Conservation (phyloP, 2,113 vertebrate species). For the Lamprotornis superbus region DNA sequence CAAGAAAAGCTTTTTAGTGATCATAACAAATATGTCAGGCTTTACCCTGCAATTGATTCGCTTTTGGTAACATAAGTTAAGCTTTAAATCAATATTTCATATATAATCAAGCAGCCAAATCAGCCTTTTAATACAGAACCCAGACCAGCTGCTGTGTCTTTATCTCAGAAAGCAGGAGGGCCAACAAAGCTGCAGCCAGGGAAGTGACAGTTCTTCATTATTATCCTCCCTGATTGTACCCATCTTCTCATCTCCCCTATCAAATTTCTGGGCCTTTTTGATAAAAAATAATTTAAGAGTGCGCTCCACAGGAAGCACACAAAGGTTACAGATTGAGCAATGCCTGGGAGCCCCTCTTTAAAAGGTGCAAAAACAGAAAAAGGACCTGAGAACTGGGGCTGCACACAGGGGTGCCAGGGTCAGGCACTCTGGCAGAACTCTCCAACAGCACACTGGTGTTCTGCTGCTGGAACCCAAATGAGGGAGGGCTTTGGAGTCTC, state of each 20-base stretch:
- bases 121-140: conserved; percentile 64
- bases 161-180: conserved; percentile 72
- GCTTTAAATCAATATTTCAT: conserved; percentile 72
- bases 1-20: conserved; percentile 44
- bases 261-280: conserved; percentile 68
- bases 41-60: conserved; percentile 37
- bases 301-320: background rate
- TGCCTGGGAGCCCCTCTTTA: background rate
- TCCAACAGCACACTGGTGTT: background rate
- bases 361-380: background rate
- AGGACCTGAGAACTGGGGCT: fast-evolving
- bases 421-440: background rate
- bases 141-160: conserved; percentile 56
- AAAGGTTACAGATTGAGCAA: conserved; percentile 30
- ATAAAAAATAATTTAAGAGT: conserved; percentile 68
- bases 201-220: conserved; percentile 70
- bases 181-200: conserved; percentile 59
- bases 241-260: conserved; percentile 69
- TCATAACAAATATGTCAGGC: conserved; percentile 53
- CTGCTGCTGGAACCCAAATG: background rate
- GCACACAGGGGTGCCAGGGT: background rate
- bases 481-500: background rate
- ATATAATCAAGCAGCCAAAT: conserved; percentile 69
- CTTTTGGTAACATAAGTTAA: conserved; percentile 60
- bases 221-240: conserved; percentile 43